Evolutionary conservation across 2,888 invertebrate genomes (phyloP).

Genomic region (Chromoteleia sp.): DNA sequence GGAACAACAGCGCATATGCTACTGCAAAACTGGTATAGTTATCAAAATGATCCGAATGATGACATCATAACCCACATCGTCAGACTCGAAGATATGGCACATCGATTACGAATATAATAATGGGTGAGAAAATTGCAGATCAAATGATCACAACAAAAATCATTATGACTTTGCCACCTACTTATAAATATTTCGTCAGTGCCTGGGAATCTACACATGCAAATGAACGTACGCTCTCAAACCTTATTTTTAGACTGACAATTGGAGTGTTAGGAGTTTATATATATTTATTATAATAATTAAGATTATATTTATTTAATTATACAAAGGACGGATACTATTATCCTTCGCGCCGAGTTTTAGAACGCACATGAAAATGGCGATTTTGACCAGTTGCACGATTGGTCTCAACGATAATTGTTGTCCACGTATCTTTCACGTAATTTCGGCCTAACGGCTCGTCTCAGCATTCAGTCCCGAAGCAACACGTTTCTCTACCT

Average conservation of each 20-base stretch:
- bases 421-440: no score
- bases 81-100: constrained; percentile 70
- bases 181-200: constrained; percentile 71
- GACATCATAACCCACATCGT: constrained; percentile 71
- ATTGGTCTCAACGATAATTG: no score
- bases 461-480: no score
- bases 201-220: constrained; percentile 69
- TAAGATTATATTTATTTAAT: no score
- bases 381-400: no score
- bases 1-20: constrained; percentile 72
- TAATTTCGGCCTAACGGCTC: no score
- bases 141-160: constrained; percentile 73
- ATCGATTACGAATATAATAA: constrained; percentile 49
- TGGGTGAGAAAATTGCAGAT: constrained; percentile 69
- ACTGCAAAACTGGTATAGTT: constrained; percentile 70
- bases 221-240: constrained; percentile 45
- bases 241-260: constrained; percentile 44
- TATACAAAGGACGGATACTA: no score
- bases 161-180: constrained; percentile 69
- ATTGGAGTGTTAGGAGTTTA: background rate
- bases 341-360: no score
- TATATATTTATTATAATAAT: no score
- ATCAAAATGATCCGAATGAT: constrained; percentile 56
- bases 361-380: no score
- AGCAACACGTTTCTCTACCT: no score